These are phyloP conservation scores for Pachypanchax playfairii DNA, from an alignment of 2,113 vertebrate species.

Conservation along the genomic window DNA sequence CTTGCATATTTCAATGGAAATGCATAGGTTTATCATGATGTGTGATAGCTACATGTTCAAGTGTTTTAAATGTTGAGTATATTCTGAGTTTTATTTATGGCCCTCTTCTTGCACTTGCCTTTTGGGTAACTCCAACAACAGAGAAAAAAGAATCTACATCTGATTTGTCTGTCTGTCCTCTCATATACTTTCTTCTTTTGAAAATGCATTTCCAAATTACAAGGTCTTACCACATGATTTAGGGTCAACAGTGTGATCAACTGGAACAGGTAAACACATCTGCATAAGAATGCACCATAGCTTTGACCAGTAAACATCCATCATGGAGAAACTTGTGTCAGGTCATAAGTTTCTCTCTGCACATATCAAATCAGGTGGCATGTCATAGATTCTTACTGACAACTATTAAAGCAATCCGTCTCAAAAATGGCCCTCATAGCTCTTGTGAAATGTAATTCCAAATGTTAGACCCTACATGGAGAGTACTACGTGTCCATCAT, in stretches of 20 bases:
- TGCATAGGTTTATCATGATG: conserved; percentile 12
- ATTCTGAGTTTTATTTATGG: background rate
- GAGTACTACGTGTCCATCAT: conserved; percentile 66
- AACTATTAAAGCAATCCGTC: conserved; percentile 66
- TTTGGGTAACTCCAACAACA: too few species aligned
- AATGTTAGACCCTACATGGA: conserved; percentile 56
- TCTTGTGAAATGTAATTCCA: conserved; percentile 61
- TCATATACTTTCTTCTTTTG: conserved; percentile 27
- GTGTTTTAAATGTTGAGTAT: background rate
- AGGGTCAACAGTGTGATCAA: conserved; percentile 48
- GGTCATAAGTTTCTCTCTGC: conserved; percentile 44
- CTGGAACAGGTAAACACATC: conserved; percentile 51
- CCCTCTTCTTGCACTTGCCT: background rate
- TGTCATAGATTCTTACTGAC: conserved; percentile 42
- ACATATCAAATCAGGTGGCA: conserved; percentile 37
- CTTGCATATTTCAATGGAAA: conserved; percentile 24
- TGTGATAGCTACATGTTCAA: conserved; percentile 12
- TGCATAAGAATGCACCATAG: conserved; percentile 29
- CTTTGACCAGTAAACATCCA: conserved; percentile 49
- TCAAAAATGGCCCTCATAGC: conserved; percentile 52
- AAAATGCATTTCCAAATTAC: background rate
- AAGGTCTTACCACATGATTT: conserved; percentile 28
- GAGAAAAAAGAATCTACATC: conserved; percentile 31
- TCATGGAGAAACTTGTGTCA: conserved; percentile 23
- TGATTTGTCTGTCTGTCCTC: conserved; percentile 23